These are phyloP conservation scores for Antheraea yamamai DNA, from an alignment of 2,888 invertebrate species.

Conservation along the genomic window DNA sequence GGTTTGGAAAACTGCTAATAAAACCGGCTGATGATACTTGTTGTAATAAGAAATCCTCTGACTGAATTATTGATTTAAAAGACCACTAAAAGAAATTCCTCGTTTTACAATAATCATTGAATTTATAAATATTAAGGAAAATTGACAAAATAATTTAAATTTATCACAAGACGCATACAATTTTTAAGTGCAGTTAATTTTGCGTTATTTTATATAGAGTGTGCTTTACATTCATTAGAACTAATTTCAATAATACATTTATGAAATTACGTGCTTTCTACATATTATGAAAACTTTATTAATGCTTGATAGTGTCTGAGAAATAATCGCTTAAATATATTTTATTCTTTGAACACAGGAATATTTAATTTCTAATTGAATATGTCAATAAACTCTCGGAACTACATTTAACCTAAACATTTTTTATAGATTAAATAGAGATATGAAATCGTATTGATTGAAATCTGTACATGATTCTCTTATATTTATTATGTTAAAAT, in stretches of 20 bases:
- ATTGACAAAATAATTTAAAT: background rate
- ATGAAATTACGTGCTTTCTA: background rate
- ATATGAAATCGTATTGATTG: background rate
- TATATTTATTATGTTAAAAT: background rate
- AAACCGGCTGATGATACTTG: slow-evolving; percentile 1
- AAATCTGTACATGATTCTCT: background rate
- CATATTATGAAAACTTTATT: background rate
- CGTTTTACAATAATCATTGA: background rate
- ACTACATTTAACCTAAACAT: background rate
- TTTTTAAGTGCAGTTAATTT: background rate
- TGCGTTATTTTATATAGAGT: background rate
- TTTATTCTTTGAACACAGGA: background rate
- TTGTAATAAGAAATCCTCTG: background rate
- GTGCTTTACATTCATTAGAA: background rate
- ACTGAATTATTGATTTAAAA: slow-evolving; percentile 2
- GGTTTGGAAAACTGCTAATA: background rate
- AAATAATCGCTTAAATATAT: no score
- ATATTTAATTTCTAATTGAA: background rate
- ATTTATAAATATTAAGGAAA: background rate
- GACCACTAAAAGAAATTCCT: background rate
- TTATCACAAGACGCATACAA: background rate
- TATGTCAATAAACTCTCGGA: background rate
- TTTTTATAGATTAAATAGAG: background rate
- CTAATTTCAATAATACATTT: background rate
- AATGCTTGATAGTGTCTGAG: no score